phyloP scores from a whole-genome alignment of 2,888 invertebrate species.

The Psylliodes chrysocephalus region DNA sequence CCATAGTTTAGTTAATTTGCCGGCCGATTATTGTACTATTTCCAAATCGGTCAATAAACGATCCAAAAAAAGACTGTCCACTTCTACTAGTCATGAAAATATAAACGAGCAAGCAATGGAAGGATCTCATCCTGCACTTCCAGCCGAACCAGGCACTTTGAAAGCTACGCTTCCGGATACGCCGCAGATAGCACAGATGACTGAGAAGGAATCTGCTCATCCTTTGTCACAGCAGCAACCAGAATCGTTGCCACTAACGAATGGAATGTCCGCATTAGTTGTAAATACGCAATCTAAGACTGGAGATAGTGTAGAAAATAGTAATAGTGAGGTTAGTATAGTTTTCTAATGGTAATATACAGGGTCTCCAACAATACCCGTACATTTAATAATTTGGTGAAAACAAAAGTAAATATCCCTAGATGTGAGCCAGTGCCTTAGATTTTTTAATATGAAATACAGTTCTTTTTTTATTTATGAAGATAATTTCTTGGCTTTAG shows the following conservation, averaged over 20 bases:
- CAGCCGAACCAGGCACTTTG: conserved; percentile 91
- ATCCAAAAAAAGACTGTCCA: conserved; percentile 55
- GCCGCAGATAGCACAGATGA: conserved; percentile 74
- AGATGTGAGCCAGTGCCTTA: too few relatives aligned
- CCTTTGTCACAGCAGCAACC: conserved; percentile 65
- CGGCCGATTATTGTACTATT: conserved; percentile 91
- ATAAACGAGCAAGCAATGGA: conserved; percentile 81
- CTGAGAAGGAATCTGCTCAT: conserved; percentile 93
- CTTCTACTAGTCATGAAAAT: conserved; percentile 66
- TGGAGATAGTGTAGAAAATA: conserved; percentile 44
- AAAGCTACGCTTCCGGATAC: conserved; percentile 92
- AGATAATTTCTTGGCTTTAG: too few relatives aligned
- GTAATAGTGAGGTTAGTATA: conserved; percentile 36
- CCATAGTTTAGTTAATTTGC: conserved; percentile 96
- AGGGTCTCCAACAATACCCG: too few relatives aligned
- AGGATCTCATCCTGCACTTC: conserved; percentile 83
- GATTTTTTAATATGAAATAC: too few relatives aligned
- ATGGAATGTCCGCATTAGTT: conserved; percentile 58
- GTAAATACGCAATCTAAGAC: conserved; percentile 55
- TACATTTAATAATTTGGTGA: too few relatives aligned
- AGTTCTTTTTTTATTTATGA: too few relatives aligned
- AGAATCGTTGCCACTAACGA: conserved; percentile 57
- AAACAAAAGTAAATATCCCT: too few relatives aligned
- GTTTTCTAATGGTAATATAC: too few relatives aligned
- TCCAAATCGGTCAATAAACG: conserved; percentile 76